A percentile compares a stretch with the other conserved stretches of the same genome.
These are phyloP conservation scores for Cataglyphis altisquamis DNA, from an alignment of 2,888 invertebrate genomes.

Conservation along the genomic window DNA sequence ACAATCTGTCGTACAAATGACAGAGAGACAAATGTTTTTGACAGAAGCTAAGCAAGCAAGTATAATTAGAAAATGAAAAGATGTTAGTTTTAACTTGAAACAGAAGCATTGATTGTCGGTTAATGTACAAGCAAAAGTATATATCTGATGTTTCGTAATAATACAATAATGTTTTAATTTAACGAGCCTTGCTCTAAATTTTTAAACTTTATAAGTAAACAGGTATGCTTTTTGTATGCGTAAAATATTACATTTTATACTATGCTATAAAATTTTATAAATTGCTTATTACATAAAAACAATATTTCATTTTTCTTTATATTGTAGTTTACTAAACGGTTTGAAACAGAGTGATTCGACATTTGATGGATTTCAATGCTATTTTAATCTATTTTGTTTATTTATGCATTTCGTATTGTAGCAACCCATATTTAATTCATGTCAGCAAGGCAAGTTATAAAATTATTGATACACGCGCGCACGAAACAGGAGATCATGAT, in stretches of 20 bases:
- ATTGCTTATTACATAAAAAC: constrained; percentile 6
- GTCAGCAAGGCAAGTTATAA: background rate
- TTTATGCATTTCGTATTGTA: constrained; percentile 10
- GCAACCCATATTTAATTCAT: constrained; percentile 26
- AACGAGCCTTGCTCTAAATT: background rate
- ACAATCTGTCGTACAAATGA: background rate
- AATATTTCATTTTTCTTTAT: constrained; percentile 29
- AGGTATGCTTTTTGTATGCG: background rate
- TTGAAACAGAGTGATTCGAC: constrained; percentile 4
- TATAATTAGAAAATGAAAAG: constrained; percentile 2
- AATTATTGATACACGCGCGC: background rate
- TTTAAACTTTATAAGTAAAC: background rate
- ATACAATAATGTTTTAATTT: constrained; percentile 4
- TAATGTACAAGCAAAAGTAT: background rate
- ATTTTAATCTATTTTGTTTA: constrained; percentile 34
- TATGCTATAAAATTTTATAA: background rate
- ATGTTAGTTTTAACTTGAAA: background rate
- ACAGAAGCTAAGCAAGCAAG: background rate
- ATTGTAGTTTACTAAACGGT: background rate
- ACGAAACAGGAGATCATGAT: background rate
- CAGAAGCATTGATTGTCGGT: background rate
- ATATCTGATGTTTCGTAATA: background rate
- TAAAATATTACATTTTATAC: background rate
- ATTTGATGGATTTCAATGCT: constrained; percentile 6
- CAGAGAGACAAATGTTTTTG: background rate